Conservation (phyloP, 2,113 vertebrate genomes). For the Hyaena hyaena region DNA sequence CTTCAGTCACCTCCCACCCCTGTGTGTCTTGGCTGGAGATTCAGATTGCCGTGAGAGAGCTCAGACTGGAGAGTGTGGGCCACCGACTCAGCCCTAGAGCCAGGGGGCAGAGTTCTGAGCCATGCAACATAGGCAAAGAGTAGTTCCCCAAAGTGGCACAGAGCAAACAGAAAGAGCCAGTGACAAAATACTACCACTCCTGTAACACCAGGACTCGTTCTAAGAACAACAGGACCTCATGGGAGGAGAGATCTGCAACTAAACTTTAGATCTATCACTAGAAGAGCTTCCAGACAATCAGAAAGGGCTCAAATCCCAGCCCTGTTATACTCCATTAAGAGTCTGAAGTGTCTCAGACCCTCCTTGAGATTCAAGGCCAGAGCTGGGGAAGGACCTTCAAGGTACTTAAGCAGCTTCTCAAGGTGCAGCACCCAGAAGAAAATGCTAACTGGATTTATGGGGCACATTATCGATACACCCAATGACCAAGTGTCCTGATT, state of each 20-base stretch:
- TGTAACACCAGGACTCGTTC: not conserved
- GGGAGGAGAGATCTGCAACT: not conserved
- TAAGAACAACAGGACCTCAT: not conserved
- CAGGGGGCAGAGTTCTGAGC: not conserved
- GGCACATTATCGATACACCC: conserved; percentile 15
- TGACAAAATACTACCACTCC: not conserved
- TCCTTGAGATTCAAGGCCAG: conserved; percentile 63
- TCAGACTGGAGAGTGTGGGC: not conserved
- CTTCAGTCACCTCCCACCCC: not conserved
- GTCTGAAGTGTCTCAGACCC: not conserved
- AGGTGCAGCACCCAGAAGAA: not conserved
- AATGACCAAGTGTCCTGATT: conserved; percentile 4
- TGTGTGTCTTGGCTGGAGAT: not conserved
- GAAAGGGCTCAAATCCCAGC: not conserved
- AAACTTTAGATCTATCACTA: not conserved
- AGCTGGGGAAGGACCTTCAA: conserved; percentile 47
- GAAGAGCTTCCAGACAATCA: conserved; percentile 5
- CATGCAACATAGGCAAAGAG: not conserved
- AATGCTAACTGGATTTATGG: conserved; percentile 59
- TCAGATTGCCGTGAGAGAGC: not conserved
- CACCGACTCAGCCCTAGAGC: not conserved
- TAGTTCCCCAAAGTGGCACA: not conserved
- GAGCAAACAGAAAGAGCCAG: not conserved
- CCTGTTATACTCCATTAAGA: not conserved
- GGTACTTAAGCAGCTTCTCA: conserved; percentile 41